A percentile compares a stretch with the other conserved stretches of the same genome.
Conservation (phyloP, 2,888 invertebrate species). For the Leptopterna dolabrata region DNA sequence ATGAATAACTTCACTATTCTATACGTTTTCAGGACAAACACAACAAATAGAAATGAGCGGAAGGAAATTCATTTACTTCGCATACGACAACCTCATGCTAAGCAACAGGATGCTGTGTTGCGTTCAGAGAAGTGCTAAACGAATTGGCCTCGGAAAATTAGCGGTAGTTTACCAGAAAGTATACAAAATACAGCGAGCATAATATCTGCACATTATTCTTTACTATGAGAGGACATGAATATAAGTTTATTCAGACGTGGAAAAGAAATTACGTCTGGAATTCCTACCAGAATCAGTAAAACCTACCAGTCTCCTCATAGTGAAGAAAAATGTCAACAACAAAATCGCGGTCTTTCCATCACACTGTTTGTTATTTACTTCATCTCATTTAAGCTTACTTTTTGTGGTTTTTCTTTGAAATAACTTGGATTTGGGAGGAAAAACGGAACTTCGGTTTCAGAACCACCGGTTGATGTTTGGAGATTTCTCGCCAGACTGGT, state of each 20-base stretch:
- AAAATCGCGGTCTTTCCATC: too few species aligned
- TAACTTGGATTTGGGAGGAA: too few species aligned
- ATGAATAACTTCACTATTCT: neutral
- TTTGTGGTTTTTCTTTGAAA: too few species aligned
- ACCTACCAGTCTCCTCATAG: too few species aligned
- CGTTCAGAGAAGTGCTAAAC: constrained; percentile 41
- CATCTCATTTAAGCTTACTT: too few species aligned
- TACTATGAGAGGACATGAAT: too few species aligned
- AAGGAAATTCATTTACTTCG: constrained; percentile 56
- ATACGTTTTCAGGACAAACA: neutral
- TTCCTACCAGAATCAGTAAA: too few species aligned
- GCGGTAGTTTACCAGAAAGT: neutral
- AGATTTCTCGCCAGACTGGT: constrained; percentile 52
- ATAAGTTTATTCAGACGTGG: too few species aligned
- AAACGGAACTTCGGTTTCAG: neutral
- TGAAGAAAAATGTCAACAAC: too few species aligned
- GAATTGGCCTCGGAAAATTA: constrained; percentile 56
- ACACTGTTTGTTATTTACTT: too few species aligned
- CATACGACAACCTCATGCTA: constrained; percentile 59
- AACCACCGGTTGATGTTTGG: constrained; percentile 56
- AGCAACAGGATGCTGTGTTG: constrained; percentile 58
- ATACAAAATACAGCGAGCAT: neutral
- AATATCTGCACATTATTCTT: too few species aligned
- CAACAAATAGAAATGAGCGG: neutral
- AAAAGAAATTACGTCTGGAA: too few species aligned